Evolutionary conservation across 1,140 invertebrate genomes (phyloP).

Genomic region (Hylaeus volcanicus): DNA sequence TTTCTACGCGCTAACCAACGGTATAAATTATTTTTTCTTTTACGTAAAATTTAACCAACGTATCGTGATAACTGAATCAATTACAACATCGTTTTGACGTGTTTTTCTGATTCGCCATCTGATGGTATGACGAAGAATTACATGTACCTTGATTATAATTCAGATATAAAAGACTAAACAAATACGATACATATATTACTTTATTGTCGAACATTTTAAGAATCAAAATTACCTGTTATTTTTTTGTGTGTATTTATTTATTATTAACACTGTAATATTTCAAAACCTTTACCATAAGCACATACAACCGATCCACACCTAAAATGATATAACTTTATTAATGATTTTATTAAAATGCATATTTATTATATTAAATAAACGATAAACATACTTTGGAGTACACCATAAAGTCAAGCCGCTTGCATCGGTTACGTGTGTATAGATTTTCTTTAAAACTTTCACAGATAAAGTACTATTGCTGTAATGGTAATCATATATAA

Average conservation of each 20-base stretch:
- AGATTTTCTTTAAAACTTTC: slow-evolving; percentile 74
- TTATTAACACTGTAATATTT: slow-evolving; percentile 68
- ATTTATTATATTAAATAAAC: background rate
- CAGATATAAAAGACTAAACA: too few species aligned
- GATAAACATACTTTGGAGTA: slow-evolving; percentile 64
- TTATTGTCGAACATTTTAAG: background rate
- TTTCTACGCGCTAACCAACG: slow-evolving; percentile 57
- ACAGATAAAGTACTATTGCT: slow-evolving; percentile 66
- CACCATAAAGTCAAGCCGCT: slow-evolving; percentile 82
- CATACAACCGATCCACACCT: slow-evolving; percentile 71
- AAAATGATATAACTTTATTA: slow-evolving; percentile 59
- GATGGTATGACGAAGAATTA: background rate
- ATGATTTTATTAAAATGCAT: slow-evolving; percentile 5
- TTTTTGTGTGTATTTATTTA: background rate
- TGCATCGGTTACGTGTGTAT: slow-evolving; percentile 82
- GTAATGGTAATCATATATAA: slow-evolving; percentile 77
- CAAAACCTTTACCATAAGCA: slow-evolving; percentile 82
- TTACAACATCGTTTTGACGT: background rate
- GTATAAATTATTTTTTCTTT: background rate
- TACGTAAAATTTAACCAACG: background rate
- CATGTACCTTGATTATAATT: too few species aligned
- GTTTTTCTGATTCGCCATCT: slow-evolving; percentile 30
- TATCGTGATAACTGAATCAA: background rate
- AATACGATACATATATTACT: background rate
- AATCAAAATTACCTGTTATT: background rate